Base-by-base conservation (phyloP, 2,797 vertebrate species). In the Leuciscus waleckii region DNA sequence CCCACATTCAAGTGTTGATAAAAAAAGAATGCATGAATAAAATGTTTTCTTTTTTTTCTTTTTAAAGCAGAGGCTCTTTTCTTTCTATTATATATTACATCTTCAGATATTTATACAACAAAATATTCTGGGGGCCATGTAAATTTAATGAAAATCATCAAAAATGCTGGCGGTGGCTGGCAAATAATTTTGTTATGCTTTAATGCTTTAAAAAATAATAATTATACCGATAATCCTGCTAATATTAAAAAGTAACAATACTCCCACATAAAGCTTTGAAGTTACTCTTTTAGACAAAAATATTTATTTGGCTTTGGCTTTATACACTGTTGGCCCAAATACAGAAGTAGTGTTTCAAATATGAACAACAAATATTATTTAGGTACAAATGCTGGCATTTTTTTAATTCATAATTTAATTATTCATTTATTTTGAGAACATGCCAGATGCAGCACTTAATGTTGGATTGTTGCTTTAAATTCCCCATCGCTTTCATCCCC, bases 381-480 rank as follows among this genome's bases (percentile, higher is more conserved):
- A 73, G 23, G 56, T 7, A 79, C 54, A 85, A 29, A 61, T 14
- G 4, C 43, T 80, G 77, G 29, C 67, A 74, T 85, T 85, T 49
- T 67, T 32, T 80, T 85, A 71, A 61, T 61, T 51, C 58, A 39
- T 65, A 10, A 73, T 77, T 84, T n/a, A 84, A 70, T 78, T 78
- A 56, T 58, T 69, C 65, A 61, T 78, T 70, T 46, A 73, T 80
- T 85, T 65, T 63, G 77, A 67, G 69, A 37, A 56, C 37, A 71
- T 2, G 84, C 77, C 84, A 85, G 77, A 74, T 16, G 54, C 56
- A 74, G 41, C 46, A 79, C 77, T 85, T 74, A 71, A 41, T 61
- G 68, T 32, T n/a, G 81, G 81, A 82, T 63, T 82, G 81, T 80
- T 80, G 56, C 84, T 85, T 85, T 74, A 74, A 73, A 85, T 85